Conservation (phyloP, 2,113 vertebrate species). For the Sebastes schlegelii region DNA sequence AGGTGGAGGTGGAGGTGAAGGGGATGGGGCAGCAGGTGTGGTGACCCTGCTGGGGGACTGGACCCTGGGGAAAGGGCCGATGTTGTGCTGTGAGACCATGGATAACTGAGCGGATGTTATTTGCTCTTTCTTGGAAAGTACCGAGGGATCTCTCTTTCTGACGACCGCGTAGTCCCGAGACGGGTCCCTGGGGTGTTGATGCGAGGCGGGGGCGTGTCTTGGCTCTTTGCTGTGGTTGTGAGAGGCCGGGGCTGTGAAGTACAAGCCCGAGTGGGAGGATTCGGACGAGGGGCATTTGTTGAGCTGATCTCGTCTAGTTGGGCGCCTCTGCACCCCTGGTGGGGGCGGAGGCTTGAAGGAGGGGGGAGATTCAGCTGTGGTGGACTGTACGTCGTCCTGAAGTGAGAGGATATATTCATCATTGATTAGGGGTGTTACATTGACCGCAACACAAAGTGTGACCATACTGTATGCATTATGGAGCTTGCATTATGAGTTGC, state of each 20-base stretch:
- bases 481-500: no score
- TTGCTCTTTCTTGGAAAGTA: conserved; percentile 74
- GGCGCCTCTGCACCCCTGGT: conserved; percentile 75
- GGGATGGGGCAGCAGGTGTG: conserved; percentile 59
- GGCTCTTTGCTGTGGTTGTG: conserved; percentile 74
- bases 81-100: conserved; percentile 85
- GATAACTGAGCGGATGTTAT: conserved; percentile 85
- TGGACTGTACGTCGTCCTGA: conserved; percentile 91
- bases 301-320: conserved; percentile 77
- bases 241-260: conserved; percentile 86
- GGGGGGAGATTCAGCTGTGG: conserved; percentile 86
- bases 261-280: conserved; percentile 89
- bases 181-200: conserved; percentile 44
- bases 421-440: conserved; percentile 39
- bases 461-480: background rate
- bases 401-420: conserved; percentile 76
- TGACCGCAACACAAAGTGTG: background rate
- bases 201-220: conserved; percentile 38
- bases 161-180: conserved; percentile 67
- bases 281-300: conserved; percentile 86
- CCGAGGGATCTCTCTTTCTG: conserved; percentile 75
- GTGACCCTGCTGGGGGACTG: conserved; percentile 87
- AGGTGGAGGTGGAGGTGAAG: conserved; percentile 61
- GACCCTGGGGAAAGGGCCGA: conserved; percentile 94
- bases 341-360: conserved; percentile 88